A percentile compares a stretch with the other conserved stretches of the same genome.
Evolutionary conservation across 35 echinoderm and acorn worm genomes (phyloP).

Genomic region (Amphiura filiformis): DNA sequence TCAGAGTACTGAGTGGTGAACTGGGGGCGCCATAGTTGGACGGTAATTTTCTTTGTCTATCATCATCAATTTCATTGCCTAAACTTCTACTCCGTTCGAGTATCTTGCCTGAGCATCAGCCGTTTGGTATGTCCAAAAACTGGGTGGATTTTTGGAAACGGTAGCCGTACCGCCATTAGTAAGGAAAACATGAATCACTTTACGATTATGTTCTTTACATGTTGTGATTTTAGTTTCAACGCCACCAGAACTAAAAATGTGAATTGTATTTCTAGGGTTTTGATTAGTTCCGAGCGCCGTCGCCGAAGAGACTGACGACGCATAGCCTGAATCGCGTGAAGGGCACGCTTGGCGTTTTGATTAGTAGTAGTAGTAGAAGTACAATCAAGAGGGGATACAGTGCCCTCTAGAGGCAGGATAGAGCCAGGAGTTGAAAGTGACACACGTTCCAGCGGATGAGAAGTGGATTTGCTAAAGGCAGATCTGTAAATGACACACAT

Average conservation of each 20-base stretch:
- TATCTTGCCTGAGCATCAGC: neutral
- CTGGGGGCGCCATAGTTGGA: neutral
- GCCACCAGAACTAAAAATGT: conserved; percentile 18
- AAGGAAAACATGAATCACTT: conserved; percentile 28
- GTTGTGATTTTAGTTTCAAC: conserved; percentile 43
- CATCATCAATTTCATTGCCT: conserved; percentile 2
- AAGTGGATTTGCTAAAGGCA: neutral
- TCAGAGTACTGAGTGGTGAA: neutral
- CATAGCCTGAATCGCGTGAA: conserved; percentile 55
- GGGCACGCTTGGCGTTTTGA: neutral
- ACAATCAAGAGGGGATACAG: neutral
- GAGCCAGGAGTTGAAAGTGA: conserved; percentile 19
- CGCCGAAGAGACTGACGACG: conserved; percentile 32
- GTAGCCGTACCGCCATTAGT: neutral
- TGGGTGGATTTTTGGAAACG: neutral
- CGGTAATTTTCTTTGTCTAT: neutral
- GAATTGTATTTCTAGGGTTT: conserved; percentile 4
- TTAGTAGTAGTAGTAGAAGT: neutral
- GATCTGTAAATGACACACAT: conserved; percentile 8
- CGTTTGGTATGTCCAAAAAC: neutral
- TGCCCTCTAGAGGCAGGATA: neutral
- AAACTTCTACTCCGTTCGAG: neutral
- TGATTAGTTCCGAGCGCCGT: neutral
- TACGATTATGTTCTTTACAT: conserved; percentile 35
- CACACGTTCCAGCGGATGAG: conserved; percentile 16